Base-by-base conservation (phyloP, 2,113 vertebrate species). In the Microcebus ravelobensis region DNA sequence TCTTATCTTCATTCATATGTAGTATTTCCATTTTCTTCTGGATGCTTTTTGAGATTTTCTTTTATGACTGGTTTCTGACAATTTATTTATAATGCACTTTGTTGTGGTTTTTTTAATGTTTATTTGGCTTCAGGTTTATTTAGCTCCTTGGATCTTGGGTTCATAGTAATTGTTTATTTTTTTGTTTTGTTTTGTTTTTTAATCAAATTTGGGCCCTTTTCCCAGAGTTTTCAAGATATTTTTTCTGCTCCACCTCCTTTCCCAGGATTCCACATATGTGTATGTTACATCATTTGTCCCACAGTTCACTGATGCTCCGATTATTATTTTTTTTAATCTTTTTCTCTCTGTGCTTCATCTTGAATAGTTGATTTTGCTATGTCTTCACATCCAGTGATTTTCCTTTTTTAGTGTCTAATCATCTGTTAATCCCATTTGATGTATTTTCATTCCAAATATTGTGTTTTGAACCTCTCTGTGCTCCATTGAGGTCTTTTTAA, bases 11-110 rank as follows among this genome's bases (percentile, higher is more conserved):
- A 29, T 74, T 48, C 34, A 36, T 73, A 68, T 73, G 14, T 48
- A 61, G 57, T 5, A 2, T 91, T 88, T 74, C 52, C 42, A 8
- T 80, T 85, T 92, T 86, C 39, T 14, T 92, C 39, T 77, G 31
- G 42, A 91, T 81, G 65, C 82, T 52, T 68, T 84, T 63, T 87
- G 50, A 42, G 50, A 65, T 86, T 86, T 89, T 84, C 55, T 90
- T n/a, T 74, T 74, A 45, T 67, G 7, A 36, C 13, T 71, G 25
- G 5, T 91, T 94, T 55, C 50, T 10, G 74, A 29, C 59, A 81
- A 20, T 76, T 59, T 77, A 61, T 57, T 34, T 77, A 50, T 39
- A 48, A 55, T 84, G 11, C 7, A 20, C 10, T 39, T 90, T 89
- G 1, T 81, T 77, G 48, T 36, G 18, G 36, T 90, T 94, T 91